Evolutionary conservation across 2,797 vertebrate species (phyloP).

Genomic region (Pseudochromis fuscus): DNA sequence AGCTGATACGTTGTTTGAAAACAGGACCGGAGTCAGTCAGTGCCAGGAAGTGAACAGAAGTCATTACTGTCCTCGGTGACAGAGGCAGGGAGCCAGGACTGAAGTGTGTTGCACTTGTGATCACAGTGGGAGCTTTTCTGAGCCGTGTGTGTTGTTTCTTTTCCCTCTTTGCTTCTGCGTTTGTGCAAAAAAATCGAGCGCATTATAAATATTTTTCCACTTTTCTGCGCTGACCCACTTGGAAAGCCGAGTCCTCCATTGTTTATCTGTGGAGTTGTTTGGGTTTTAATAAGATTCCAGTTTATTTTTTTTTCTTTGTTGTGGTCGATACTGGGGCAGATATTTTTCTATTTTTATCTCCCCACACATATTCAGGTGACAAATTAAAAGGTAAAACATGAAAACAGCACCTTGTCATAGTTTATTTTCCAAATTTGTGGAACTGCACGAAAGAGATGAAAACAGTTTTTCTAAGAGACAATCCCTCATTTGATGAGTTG

Average conservation of each 20-base stretch:
- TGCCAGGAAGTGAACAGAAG: slow-evolving; percentile 1
- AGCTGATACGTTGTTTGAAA: neutral
- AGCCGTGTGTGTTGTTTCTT: neutral
- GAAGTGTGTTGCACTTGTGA: slow-evolving; percentile 7
- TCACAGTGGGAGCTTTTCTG: neutral
- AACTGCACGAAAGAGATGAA: neutral
- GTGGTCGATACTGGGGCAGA: neutral
- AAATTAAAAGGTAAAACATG: neutral
- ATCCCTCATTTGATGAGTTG: neutral
- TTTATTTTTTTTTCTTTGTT: neutral
- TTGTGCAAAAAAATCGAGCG: neutral
- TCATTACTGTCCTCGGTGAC: neutral
- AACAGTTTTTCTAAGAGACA: neutral
- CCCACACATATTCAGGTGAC: neutral
- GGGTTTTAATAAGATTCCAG: neutral
- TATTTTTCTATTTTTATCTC: neutral
- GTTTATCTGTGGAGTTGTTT: neutral
- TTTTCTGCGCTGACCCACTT: neutral
- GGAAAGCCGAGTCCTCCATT: neutral
- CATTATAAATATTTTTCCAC: neutral
- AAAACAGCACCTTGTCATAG: neutral
- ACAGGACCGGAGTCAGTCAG: neutral
- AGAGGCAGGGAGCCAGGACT: slow-evolving; percentile 7
- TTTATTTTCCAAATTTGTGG: neutral
- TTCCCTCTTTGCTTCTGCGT: neutral